A percentile compares a stretch with the other conserved stretches of the same genome.
Evolutionary conservation across 2,797 vertebrate genomes (phyloP).

Genomic region (Phylloscopus collybita): DNA sequence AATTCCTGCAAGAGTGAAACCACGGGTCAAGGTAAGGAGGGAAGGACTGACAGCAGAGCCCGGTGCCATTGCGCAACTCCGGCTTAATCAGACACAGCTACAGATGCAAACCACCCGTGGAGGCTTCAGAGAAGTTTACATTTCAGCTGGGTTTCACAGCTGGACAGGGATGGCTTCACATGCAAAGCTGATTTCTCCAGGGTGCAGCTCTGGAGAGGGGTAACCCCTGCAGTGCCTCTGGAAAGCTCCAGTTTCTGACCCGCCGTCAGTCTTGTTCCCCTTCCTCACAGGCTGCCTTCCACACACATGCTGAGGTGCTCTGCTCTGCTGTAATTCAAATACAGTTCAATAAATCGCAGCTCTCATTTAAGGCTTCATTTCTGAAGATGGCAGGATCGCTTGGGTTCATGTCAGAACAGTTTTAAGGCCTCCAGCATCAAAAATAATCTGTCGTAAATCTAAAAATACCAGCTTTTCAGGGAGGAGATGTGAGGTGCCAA

Average conservation of each 20-base stretch:
- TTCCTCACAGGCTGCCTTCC: background rate
- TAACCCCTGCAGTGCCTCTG: background rate
- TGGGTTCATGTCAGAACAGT: conserved; percentile 28
- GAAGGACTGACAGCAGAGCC: background rate
- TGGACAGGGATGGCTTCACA: background rate
- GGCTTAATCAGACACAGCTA: conserved; percentile 14
- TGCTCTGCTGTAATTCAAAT: background rate
- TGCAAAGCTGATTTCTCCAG: conserved; percentile 5
- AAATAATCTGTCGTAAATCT: background rate
- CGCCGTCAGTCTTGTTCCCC: background rate
- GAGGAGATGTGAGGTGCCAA: background rate
- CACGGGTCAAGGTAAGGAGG: background rate
- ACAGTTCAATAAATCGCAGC: background rate
- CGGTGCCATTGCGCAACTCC: background rate
- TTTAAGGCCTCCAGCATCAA: conserved; percentile 22
- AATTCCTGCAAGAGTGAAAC: rapidly evolving
- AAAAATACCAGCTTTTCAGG: conserved; percentile 21
- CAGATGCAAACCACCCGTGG: background rate
- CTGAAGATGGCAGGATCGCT: background rate
- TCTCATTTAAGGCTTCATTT: background rate
- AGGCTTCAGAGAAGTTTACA: background rate
- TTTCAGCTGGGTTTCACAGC: conserved; percentile 22
- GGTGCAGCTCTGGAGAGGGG: background rate
- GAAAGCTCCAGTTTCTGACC: background rate
- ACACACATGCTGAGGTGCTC: background rate